Percentiles rank a stretch among this genome's conserved stretches.
These are phyloP conservation scores for Drosophila erecta DNA, from an alignment of 1,140 invertebrate species.

Conservation along the genomic window DNA sequence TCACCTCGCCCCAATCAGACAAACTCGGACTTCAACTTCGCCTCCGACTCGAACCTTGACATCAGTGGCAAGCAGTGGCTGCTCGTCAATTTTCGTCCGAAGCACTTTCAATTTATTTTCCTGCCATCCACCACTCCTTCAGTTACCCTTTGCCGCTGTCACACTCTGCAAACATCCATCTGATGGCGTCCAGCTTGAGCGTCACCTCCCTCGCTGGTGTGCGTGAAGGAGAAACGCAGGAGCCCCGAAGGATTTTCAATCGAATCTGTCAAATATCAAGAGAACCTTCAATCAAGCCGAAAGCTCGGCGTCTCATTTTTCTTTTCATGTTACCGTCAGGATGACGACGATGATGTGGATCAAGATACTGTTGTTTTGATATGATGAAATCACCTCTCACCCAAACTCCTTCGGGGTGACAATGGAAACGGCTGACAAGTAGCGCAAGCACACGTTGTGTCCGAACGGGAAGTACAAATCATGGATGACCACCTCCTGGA, in stretches of 20 bases:
- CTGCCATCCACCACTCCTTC: slow-evolving; percentile 38
- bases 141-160: slow-evolving; percentile 78
- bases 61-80: slow-evolving; percentile 39
- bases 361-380: slow-evolving; percentile 49
- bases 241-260: slow-evolving; percentile 84
- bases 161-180: slow-evolving; percentile 76
- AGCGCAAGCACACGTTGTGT: slow-evolving; percentile 9
- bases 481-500: slow-evolving; percentile 25
- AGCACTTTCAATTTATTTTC: slow-evolving; percentile 79
- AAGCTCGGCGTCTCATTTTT: slow-evolving; percentile 76
- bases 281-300: slow-evolving; percentile 80
- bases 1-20: slow-evolving; percentile 67
- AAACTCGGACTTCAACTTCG: slow-evolving; percentile 13
- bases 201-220: slow-evolving; percentile 47
- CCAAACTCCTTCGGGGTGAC: slow-evolving; percentile 51
- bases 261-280: slow-evolving; percentile 84
- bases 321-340: slow-evolving; percentile 30
- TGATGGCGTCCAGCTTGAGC: slow-evolving; percentile 43
- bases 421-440: slow-evolving; percentile 55
- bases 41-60: slow-evolving; percentile 2
- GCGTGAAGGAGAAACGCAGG: slow-evolving; percentile 52
- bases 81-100: slow-evolving; percentile 70
- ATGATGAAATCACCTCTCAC: slow-evolving; percentile 66
- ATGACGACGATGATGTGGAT: slow-evolving; percentile 28
- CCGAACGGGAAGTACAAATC: slow-evolving; percentile 53